Percentiles rank a stretch among this genome's conserved stretches.
Conservation (phyloP, 2,888 invertebrate genomes). For the Drosophila rubida region DNA sequence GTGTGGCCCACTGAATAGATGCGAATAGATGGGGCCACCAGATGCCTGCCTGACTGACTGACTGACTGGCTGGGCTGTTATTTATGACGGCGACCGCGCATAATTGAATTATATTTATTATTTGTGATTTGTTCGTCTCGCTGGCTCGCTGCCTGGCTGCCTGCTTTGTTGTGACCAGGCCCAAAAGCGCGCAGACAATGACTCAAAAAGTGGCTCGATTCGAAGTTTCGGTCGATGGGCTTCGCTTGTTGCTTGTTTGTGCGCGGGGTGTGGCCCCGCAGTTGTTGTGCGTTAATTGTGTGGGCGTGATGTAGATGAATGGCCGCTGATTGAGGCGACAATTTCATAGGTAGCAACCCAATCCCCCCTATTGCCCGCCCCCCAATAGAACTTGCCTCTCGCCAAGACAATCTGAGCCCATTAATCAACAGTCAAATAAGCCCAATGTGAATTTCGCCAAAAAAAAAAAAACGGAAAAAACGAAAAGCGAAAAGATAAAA, state of each 20-base stretch:
- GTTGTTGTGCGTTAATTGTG: constrained; percentile 68
- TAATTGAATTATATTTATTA: constrained; percentile 70
- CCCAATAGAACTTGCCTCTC: background rate
- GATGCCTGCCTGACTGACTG: too few relatives aligned
- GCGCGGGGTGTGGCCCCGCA: constrained; percentile 44
- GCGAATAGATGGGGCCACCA: constrained; percentile 1
- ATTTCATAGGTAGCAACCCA: constrained; percentile 39
- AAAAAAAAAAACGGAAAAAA: too few relatives aligned
- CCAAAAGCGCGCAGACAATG: constrained; percentile 7
- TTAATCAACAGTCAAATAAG: constrained; percentile 56
- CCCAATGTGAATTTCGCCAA: constrained; percentile 25
- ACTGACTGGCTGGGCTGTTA: constrained; percentile 51
- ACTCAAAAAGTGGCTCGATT: constrained; percentile 6
- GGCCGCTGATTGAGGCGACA: constrained; percentile 61
- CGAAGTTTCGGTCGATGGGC: background rate
- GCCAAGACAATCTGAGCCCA: constrained; percentile 38
- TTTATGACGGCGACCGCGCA: constrained; percentile 73
- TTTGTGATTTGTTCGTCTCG: constrained; percentile 16
- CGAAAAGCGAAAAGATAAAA: constrained; percentile 8
- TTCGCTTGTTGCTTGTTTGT: too few relatives aligned
- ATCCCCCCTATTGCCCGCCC: background rate
- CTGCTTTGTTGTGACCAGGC: constrained; percentile 59
- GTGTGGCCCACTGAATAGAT: constrained; percentile 36
- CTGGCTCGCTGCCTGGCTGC: background rate
- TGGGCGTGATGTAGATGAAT: constrained; percentile 80